These are phyloP conservation scores for Hippasteria phrygiana DNA, from an alignment of 53 echinoderm and acorn worm genomes.

Conservation along the genomic window DNA sequence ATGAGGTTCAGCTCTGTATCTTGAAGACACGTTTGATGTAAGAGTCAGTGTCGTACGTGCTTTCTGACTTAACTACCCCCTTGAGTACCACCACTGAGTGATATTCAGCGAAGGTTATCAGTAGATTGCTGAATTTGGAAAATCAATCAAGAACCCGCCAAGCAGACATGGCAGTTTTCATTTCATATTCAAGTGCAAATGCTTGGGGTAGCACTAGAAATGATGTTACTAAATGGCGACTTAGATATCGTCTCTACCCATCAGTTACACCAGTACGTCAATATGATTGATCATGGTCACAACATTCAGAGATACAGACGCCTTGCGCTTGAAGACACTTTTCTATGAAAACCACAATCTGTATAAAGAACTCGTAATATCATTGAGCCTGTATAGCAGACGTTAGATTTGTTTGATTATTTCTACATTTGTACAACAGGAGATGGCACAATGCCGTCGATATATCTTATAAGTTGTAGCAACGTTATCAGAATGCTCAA, in stretches of 20 bases:
- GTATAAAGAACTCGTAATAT: no score
- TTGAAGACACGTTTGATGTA: not conserved
- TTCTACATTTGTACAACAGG: no score
- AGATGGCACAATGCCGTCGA: no score
- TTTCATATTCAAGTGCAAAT: not conserved
- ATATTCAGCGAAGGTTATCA: not conserved
- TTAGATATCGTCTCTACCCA: not conserved
- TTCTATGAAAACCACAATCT: no score
- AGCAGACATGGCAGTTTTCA: not conserved
- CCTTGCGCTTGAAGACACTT: no score
- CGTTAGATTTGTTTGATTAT: no score
- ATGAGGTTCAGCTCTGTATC: not conserved
- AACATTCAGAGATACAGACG: no score
- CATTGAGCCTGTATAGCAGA: no score
- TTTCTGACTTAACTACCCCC: not conserved
- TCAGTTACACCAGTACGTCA: not conserved
- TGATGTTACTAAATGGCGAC: not conserved
- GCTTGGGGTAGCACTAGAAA: not conserved
- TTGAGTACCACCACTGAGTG: not conserved
- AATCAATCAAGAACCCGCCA: constrained; percentile 14
- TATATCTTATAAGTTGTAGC: no score
- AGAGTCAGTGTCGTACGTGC: not conserved
- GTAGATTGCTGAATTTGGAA: not conserved
- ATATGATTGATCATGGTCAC: not conserved
- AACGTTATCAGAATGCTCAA: no score